Conservation (phyloP, 2,113 vertebrate genomes). For the Melospiza georgiana region DNA sequence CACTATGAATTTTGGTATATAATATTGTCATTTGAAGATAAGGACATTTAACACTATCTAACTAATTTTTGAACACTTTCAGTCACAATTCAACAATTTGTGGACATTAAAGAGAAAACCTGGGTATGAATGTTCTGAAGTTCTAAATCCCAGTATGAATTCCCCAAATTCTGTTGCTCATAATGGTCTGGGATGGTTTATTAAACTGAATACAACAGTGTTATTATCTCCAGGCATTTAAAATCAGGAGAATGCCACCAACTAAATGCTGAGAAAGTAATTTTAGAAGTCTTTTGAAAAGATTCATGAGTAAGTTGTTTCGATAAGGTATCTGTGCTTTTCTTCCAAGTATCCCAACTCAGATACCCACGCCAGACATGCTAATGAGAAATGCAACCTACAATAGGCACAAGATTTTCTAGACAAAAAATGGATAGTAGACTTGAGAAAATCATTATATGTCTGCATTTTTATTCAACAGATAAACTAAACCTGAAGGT, state of each 20-base stretch:
- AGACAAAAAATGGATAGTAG: background rate
- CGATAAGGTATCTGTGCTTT: background rate
- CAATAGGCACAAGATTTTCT: background rate
- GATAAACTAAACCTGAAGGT: background rate
- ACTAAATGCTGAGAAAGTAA: background rate
- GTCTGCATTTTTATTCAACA: background rate
- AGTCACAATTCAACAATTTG: background rate
- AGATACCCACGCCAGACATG: background rate
- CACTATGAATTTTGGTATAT: background rate
- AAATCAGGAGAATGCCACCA: fast-evolving
- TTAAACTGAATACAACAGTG: background rate
- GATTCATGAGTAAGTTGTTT: background rate
- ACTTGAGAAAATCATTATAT: background rate
- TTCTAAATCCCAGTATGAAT: background rate
- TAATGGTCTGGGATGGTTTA: background rate
- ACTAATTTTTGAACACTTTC: background rate
- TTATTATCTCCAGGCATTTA: background rate
- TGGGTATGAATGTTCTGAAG: background rate
- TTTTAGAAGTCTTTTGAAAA: background rate
- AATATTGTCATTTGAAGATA: background rate
- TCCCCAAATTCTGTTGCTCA: background rate
- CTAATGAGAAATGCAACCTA: background rate
- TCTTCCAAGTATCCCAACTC: background rate
- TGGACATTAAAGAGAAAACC: background rate
- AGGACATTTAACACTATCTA: background rate